phyloP scores from a whole-genome alignment of 1,140 invertebrate species.

The Drosophila repletoides region DNA sequence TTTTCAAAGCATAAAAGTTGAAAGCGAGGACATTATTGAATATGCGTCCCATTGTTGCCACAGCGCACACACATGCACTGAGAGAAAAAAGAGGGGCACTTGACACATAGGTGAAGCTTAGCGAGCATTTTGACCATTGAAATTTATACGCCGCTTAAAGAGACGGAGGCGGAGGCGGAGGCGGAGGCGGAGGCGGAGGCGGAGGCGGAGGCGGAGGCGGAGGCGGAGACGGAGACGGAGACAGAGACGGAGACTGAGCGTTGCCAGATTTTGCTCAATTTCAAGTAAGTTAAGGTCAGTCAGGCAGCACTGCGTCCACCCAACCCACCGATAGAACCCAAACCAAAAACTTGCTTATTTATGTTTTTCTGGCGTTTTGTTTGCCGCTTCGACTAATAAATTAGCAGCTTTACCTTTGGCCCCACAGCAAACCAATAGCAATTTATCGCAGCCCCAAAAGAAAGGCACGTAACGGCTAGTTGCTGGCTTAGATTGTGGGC shows the following conservation, averaged over 20 bases:
- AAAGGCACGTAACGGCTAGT: constrained; percentile 55
- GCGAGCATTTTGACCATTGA: constrained; percentile 65
- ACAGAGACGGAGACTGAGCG: neutral
- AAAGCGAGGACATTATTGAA: constrained; percentile 78
- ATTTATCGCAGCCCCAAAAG: constrained; percentile 69
- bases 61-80: neutral
- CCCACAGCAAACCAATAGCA: constrained; percentile 70
- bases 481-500: neutral
- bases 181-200: neutral
- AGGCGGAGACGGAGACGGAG: neutral
- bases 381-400: constrained; percentile 72
- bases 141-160: constrained; percentile 64
- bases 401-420: constrained; percentile 74
- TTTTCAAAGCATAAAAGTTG: constrained; percentile 70
- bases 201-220: neutral
- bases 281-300: constrained; percentile 41
- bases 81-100: constrained; percentile 16
- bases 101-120: constrained; percentile 53
- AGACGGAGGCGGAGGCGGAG: neutral
- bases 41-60: constrained; percentile 67
- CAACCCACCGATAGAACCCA: neutral
- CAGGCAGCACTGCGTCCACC: constrained; percentile 16
- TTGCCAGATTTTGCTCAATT: constrained; percentile 36
- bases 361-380: constrained; percentile 63
- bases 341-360: constrained; percentile 49